A percentile compares a stretch with the other conserved stretches of the same genome.
Conservation (phyloP, 2,888 invertebrate genomes). For the Luperina nickerlii region DNA sequence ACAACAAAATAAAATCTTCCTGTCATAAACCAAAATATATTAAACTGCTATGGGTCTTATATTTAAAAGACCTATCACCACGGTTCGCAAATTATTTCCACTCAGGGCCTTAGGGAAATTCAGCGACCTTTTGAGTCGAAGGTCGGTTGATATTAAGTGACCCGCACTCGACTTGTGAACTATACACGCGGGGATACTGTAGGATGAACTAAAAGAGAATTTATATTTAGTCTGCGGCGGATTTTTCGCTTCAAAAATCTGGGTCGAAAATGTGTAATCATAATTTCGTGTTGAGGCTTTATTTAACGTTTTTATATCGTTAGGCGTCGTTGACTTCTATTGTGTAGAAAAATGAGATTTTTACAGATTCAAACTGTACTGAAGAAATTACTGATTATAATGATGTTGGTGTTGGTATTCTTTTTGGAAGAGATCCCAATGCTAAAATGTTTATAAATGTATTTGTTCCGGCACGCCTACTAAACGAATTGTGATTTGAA, state of each 20-base stretch:
- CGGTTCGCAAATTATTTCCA: conserved; percentile 49
- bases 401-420: not conserved
- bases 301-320: conserved; percentile 14
- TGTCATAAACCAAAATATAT: conserved; percentile 21
- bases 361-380: not conserved
- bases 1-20: not conserved
- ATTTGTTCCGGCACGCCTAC: conserved; percentile 9
- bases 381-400: not conserved
- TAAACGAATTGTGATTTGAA: not conserved
- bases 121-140: conserved; percentile 38
- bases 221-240: conserved; percentile 24
- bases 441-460: not conserved
- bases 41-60: conserved; percentile 43
- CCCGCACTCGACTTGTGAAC: conserved; percentile 52
- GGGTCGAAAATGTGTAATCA: conserved; percentile 9
- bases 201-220: conserved; percentile 37
- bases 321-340: not conserved
- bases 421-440: not conserved
- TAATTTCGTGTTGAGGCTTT: conserved; percentile 9
- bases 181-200: conserved; percentile 20
- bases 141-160: conserved; percentile 52
- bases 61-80: conserved; percentile 49
- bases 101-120: conserved; percentile 45
- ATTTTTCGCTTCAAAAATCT: conserved; percentile 30
- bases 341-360: not conserved